Evolutionary conservation across 2,888 invertebrate genomes (phyloP), one percentile per base, ranked within the genome.

Genomic region (Abscondita cerata): DNA sequence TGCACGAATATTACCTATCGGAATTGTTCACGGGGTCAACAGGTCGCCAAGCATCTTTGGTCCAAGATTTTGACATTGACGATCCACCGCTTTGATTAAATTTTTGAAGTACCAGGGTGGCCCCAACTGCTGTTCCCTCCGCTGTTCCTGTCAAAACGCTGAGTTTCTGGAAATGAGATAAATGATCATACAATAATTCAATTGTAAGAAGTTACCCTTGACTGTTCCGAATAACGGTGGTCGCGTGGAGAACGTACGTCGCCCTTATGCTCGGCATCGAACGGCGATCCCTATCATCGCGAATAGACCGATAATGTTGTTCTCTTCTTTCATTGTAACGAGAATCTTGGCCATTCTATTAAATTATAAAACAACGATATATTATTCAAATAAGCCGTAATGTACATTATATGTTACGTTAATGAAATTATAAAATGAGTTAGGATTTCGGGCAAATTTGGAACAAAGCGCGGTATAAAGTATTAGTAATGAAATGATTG

Each of bases 221-320:
- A n/a, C n/a, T n/a, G n/a, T n/a, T 75, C 75, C 9, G 66, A 51
- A 62, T 80, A 84, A 81, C 75, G 86, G 83, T 77, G 74, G 50
- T 74, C 76, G 15, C 76, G 68, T 4, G 74, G 70, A 4, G 74
- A 68, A 12, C 74, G 62, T 41, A 76, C 64, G 38, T 76, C 75
- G 16, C 72, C 58, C 52, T 74, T 72, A 36, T 70, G 68, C 36
- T 73, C 72, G 70, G 65, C 11, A 71, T 64, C 3, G 71, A 57
- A 9, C 76, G 70, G 46, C 75, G 67, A n/a, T 73, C 73, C 12
- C 76, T 68, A 6, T 75, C 75, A 20, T 76, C 75, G 5, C 73
- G 60, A 19, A 72, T 65, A 1, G 72, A 65, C 40, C 77, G 70
- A 63, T 73, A 77, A 64, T 76, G 77, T 3, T 78, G 78, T 54